Conservation (phyloP, 2,113 vertebrate species). For the Chloebia gouldiae region DNA sequence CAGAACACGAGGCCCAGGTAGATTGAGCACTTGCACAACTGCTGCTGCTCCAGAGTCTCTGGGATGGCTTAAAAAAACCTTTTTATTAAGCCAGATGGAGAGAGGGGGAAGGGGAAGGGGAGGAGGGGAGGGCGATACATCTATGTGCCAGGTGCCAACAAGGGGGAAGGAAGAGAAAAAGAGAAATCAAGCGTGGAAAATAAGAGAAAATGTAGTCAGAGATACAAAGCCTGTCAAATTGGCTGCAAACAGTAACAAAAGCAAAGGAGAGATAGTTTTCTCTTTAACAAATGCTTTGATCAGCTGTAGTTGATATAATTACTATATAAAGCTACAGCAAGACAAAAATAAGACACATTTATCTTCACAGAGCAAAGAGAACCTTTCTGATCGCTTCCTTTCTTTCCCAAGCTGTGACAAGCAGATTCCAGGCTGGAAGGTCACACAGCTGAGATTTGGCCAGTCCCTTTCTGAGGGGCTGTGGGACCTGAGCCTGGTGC, state of each 20-base stretch:
- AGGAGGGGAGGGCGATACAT: not conserved
- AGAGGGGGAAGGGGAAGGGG: constrained; percentile 5
- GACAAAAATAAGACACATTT: constrained; percentile 73
- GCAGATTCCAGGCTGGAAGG: constrained; percentile 7
- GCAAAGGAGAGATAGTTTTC: constrained; percentile 75
- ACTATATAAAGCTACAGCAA: constrained; percentile 76
- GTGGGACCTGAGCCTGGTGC: not conserved
- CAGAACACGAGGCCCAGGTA: not conserved
- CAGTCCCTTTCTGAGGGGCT: accelerated
- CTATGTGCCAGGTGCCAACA: constrained; percentile 64
- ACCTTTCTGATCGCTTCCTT: constrained; percentile 66
- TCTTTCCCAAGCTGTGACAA: constrained; percentile 38
- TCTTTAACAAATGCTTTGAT: constrained; percentile 83
- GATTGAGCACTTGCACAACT: not conserved
- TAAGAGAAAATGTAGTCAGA: constrained; percentile 70
- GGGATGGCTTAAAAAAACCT: constrained; percentile 24
- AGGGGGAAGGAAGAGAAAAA: constrained; percentile 62
- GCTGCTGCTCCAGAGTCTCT: not conserved
- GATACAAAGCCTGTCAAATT: constrained; percentile 75
- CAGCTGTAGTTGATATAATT: constrained; percentile 78
- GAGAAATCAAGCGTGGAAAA: constrained; percentile 75
- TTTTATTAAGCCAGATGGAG: constrained; percentile 68
- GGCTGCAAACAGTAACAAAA: constrained; percentile 75
- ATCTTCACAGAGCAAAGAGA: constrained; percentile 55
- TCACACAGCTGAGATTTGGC: not conserved